Base-by-base conservation (phyloP, 2,113 vertebrate genomes). In the Hucho hucho region DNA sequence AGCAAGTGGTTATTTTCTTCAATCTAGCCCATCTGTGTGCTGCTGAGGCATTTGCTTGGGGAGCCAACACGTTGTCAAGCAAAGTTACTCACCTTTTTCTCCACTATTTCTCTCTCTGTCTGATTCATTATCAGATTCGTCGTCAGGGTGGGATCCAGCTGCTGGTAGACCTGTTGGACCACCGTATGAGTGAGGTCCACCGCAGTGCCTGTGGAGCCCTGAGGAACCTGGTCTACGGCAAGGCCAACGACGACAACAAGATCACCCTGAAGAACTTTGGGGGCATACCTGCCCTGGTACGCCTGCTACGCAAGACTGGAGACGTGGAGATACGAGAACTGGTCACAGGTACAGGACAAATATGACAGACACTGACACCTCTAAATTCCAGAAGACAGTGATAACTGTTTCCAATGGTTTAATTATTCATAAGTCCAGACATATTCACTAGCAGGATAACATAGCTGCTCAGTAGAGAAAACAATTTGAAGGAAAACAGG, bases 231-330 rank as follows among this genome's bases (percentile, higher is more conserved):
- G 98, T 99, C 0, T 99, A 98, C 1, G 98, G 98, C 74, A 99
- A 99, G 56, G 97, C 97, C 85, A 99, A 99, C 0, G 98, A 99
- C 13, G 98, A 99, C 84, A 99, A 99, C 92, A 99, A 99, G 91
- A 95, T 99, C 25, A 94, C 98, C 76, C 92, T 99, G 89, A 99
- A 99, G 87, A 99, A 98, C 92, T 98, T 96, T 37, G 97, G 97
- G 0, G 98, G 98, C 47, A 99, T 99, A 88, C 98, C 98, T 12
- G 97, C 97, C 0, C 91, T 99, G 86, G 98, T 99, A 74, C 95
- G 98, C 43, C 90, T 99, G 74, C 95, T 99, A 64, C 95, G 97
- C 76, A 99, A 99, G 89, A 95, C 96, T 1, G 93, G 94, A 4
- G 98, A 99, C 87, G 91, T 99, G 91, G 98, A 99, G 92, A 96